phyloP scores from a whole-genome alignment of 2,113 vertebrate species.

The Petrocephalus zakoni region DNA sequence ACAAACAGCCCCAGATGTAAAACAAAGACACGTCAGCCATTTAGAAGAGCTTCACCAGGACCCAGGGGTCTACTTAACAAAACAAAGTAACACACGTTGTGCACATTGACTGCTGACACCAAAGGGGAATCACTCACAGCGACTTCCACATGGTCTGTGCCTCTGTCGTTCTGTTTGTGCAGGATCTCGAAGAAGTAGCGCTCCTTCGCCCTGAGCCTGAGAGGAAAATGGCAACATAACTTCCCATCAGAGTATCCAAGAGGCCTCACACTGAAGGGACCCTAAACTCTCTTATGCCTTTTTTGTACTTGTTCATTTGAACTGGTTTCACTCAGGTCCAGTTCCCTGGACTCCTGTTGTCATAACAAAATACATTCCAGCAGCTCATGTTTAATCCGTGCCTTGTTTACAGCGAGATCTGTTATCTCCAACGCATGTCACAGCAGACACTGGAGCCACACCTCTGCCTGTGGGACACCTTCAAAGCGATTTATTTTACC shows the following conservation, averaged over 20 bases:
- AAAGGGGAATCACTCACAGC: conserved; percentile 63
- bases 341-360: neutral
- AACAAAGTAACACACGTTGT: neutral
- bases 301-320: neutral
- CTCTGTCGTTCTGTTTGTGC: conserved; percentile 78
- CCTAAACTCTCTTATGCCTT: neutral
- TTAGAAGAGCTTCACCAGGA: neutral
- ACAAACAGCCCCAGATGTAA: neutral
- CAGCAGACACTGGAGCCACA: neutral
- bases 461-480: neutral
- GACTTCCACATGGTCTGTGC: conserved; percentile 86
- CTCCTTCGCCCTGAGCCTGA: conserved; percentile 66
- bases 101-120: neutral
- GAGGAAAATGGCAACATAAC: neutral
- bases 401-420: neutral
- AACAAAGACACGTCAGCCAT: neutral
- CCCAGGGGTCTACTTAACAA: neutral
- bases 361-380: neutral
- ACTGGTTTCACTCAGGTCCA: neutral
- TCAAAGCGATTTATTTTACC: neutral
- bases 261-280: neutral
- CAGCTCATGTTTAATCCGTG: neutral
- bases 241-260: neutral
- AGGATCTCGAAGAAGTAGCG: conserved; percentile 91
- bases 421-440: neutral